A percentile compares a stretch with the other conserved stretches of the same genome.
These are phyloP conservation scores for Clarias fuscus DNA, from an alignment of 2,797 vertebrate species.

Conservation along the genomic window DNA sequence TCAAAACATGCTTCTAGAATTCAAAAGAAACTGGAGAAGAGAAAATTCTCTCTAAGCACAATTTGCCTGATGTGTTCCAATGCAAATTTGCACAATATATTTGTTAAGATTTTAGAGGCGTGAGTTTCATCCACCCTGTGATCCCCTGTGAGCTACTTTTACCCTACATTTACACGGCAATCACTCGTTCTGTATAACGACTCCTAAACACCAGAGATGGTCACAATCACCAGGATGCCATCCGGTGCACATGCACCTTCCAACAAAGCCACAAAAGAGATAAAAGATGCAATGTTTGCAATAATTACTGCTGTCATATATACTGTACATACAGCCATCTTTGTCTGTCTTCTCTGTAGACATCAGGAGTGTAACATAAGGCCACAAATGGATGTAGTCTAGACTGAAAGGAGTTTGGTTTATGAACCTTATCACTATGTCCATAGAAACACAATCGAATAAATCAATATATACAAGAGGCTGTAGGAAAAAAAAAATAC, in stretches of 20 bases:
- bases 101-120: slow-evolving; percentile 1
- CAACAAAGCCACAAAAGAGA: neutral
- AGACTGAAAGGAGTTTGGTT: neutral
- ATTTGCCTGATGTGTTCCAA: neutral
- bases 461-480: neutral
- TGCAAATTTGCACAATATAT: neutral
- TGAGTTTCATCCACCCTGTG: neutral
- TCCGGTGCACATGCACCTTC: neutral
- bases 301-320: neutral
- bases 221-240: neutral
- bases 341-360: neutral
- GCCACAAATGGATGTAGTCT: neutral
- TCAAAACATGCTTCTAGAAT: neutral
- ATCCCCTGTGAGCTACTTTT: neutral
- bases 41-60: neutral
- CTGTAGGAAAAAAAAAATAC: neutral
- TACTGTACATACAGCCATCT: neutral
- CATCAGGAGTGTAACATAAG: neutral
- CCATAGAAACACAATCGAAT: neutral
- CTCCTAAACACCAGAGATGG: neutral
- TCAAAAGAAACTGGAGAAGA: neutral
- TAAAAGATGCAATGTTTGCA: neutral
- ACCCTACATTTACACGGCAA: neutral
- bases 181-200: neutral
- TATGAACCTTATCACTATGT: neutral